These are phyloP conservation scores for Atta texana DNA, from an alignment of 1,140 invertebrate species.

Conservation along the genomic window DNA sequence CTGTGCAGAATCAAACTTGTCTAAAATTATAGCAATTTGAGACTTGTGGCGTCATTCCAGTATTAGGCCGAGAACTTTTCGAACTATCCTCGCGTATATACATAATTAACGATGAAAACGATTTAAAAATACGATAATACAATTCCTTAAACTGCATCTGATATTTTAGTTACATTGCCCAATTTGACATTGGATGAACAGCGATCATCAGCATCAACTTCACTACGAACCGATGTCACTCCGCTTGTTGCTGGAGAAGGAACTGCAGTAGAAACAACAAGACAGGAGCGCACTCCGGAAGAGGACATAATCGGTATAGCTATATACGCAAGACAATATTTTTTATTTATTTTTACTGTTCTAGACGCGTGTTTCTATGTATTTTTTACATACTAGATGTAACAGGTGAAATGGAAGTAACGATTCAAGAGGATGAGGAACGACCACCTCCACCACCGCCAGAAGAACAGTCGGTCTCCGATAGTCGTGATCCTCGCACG, in stretches of 20 bases:
- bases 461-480: conserved; percentile 76
- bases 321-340: not conserved
- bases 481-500: conserved; percentile 77
- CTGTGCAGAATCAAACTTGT: too few relatives aligned
- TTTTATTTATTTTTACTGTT: conserved; percentile 36
- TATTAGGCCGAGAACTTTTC: too few relatives aligned
- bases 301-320: conserved; percentile 82
- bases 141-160: conserved; percentile 22
- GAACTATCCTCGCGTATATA: not conserved
- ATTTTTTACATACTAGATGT: conserved; percentile 75
- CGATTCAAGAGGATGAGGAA: conserved; percentile 83
- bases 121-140: not conserved
- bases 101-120: not conserved
- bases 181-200: conserved; percentile 78
- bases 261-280: conserved; percentile 74
- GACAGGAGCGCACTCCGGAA: conserved; percentile 73
- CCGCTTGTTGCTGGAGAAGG: conserved; percentile 75
- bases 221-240: conserved; percentile 74
- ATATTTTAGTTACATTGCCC: conserved; percentile 75
- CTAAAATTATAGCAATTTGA: too few relatives aligned
- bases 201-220: conserved; percentile 75
- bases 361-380: conserved; percentile 36
- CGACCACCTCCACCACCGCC: conserved; percentile 76
- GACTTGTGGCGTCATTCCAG: too few relatives aligned
- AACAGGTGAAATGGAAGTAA: conserved; percentile 84